Evolutionary conservation across 2,797 vertebrate species (phyloP).

Genomic region (Pygocentrus nattereri): DNA sequence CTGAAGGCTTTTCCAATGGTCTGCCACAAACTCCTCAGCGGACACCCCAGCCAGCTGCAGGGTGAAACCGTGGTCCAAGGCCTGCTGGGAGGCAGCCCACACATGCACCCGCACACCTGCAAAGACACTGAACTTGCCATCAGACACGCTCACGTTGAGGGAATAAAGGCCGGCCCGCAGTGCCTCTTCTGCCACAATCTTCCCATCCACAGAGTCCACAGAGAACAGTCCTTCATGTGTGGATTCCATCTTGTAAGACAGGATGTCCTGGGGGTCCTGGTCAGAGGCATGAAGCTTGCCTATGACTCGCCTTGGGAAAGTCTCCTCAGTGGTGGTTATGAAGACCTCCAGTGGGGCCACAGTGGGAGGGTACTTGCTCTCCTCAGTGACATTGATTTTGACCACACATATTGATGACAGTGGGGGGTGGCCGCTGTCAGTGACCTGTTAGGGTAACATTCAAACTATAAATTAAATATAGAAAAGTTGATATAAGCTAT

Average conservation of each 20-base stretch:
- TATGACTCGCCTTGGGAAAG: constrained; percentile 85
- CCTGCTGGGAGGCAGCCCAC: constrained; percentile 82
- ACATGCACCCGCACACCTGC: constrained; percentile 83
- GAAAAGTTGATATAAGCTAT: no score
- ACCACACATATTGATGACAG: constrained; percentile 91
- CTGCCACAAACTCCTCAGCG: constrained; percentile 91
- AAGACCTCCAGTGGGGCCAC: constrained; percentile 92
- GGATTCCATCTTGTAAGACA: constrained; percentile 83
- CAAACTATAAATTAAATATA: not conserved
- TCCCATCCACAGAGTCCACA: constrained; percentile 84
- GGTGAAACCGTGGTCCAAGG: constrained; percentile 84
- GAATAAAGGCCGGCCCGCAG: constrained; percentile 86
- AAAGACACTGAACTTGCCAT: constrained; percentile 85
- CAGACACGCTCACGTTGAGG: constrained; percentile 90
- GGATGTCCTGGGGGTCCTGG: constrained; percentile 88
- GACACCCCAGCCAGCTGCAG: constrained; percentile 83
- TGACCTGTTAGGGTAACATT: constrained; percentile 79
- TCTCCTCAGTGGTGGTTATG: constrained; percentile 82
- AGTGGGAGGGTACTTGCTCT: constrained; percentile 88
- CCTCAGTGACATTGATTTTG: constrained; percentile 88
- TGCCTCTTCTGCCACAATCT: constrained; percentile 83
- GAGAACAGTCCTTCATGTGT: constrained; percentile 78
- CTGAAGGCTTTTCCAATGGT: constrained; percentile 93
- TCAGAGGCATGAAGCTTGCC: constrained; percentile 94
- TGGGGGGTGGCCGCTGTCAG: constrained; percentile 90